phyloP scores from a whole-genome alignment of 2,797 vertebrate genomes.

The Valencia hispanica region DNA sequence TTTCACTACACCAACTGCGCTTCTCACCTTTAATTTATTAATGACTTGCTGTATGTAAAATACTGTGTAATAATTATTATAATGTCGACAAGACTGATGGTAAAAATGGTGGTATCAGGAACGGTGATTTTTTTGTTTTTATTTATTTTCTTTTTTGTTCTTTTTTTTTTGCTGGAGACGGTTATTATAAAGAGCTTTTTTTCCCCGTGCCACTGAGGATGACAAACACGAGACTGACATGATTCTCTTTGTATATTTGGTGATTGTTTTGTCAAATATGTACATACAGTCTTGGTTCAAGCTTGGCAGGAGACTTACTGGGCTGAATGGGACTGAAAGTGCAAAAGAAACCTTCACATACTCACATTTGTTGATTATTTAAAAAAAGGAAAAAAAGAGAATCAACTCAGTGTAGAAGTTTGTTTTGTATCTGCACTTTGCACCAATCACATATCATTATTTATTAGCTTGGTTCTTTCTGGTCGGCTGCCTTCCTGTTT shows the following conservation, averaged over 20 bases:
- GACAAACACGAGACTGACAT: constrained; percentile 78
- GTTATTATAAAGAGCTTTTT: constrained; percentile 57
- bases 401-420: constrained; percentile 88
- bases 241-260: constrained; percentile 98
- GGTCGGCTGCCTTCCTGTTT: constrained; percentile 75
- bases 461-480: constrained; percentile 90
- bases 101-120: constrained; percentile 61
- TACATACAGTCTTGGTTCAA: constrained; percentile 97
- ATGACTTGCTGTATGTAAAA: constrained; percentile 88
- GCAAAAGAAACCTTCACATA: constrained; percentile 89
- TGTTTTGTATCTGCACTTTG: constrained; percentile 96
- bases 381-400: constrained; percentile 67
- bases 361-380: constrained; percentile 90
- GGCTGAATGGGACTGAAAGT: constrained; percentile 81
- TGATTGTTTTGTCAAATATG: constrained; percentile 99
- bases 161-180: constrained; percentile 57
- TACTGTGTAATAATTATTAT: constrained; percentile 84
- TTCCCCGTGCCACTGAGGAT: constrained; percentile 65
- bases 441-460: constrained; percentile 98
- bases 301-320: constrained; percentile 91
- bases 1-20: constrained; percentile 78
- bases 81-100: constrained; percentile 67
- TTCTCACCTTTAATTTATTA: constrained; percentile 85
- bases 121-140: constrained; percentile 55
- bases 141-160: constrained; percentile 59